Evolutionary conservation across 2,797 vertebrate genomes (phyloP), one percentile per base, ranked within the genome.

Genomic region (Presbytis comata): DNA sequence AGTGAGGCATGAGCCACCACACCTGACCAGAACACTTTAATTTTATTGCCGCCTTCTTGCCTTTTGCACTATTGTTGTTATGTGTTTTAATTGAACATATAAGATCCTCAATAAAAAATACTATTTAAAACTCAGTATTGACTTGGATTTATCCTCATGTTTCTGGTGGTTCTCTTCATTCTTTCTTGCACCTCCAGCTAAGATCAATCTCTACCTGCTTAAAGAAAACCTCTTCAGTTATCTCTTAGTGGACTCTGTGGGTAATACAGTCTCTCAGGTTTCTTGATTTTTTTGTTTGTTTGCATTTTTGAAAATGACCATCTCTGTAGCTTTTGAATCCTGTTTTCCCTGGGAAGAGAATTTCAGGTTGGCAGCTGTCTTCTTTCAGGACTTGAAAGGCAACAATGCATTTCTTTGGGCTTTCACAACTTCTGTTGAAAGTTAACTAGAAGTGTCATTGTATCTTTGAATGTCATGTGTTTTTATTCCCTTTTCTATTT

Each of bases 401-500:
- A 46, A 44, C 46, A 88, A 26, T 87, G 89, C 10, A 75, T 75
- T 95, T 95, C 36, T 64, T 75, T 53, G 64, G 48, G 64, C 28
- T 88, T 91, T 79, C 14, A 39, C 79, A 86, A n/a, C 48, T 80
- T 72, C 61, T 53, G 13, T 89, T 64, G 26, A 59, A 79, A 85
- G 39, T 70, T 48, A 80, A 64, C 74, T 84, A 72, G 41, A 91
- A 22, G 26, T 84, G 24, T 64, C 75, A 86, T 48, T 89, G 3
- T 81, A 53, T 87, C 41, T 88, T 82, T 87, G 44, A 82, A 55
- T 76, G 14, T 48, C 76, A 78, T 30, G 30, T 76, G 19, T 57
- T 91, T 93, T 72, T 84, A 95, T 79, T 85, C 50, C 79, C 21
- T 89, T 91, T 90, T 86, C 41, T 79, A 26, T 57, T 44, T 55